Evolutionary conservation across 1,140 invertebrate species (phyloP), one percentile per base, ranked within the genome.

Genomic region (Charaxes varanes): DNA sequence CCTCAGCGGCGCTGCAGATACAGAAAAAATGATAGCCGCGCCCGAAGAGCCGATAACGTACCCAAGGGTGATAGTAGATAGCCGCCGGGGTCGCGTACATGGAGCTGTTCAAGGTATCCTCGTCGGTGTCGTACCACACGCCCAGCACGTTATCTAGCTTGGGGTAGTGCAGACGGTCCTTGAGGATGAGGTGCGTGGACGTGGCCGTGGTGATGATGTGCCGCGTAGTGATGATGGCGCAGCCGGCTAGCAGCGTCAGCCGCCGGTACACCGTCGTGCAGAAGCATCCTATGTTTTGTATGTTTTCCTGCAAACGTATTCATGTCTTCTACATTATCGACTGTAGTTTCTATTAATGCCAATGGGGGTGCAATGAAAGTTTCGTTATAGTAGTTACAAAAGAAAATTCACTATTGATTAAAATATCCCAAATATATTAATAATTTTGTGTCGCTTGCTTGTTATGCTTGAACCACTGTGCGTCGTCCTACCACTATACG

Each of bases 31-130:
- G 2, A 23, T 23, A 23, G 10, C 6, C 1, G 3, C 7, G 10
- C 7, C 7, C 21, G 8, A 2, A 22, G 2, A 3, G 2, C 7
- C 17, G 8, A 32, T 11, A 28, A 53, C 62, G 49, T 26, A 68
- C 68, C 13, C n/a, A 12, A 2, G 69, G 69, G 46, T 72, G 69
- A 28, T 64, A 72, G 24, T 69, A 63, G 19, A 72, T 65, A 3
- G 59, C 37, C 0, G 53, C 35, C 2, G 61, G 49, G 11, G 55
- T 38, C 13, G 44, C 40, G 24, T 73, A 73, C 28, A 60, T 44
- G 2, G 55, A 59, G 31, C 49, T 59, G 37, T 73, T 73, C 1
- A 5, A 38, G 4, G 4, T 16, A 6, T 57, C 19, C 0, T 10
- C 3, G 0, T 53, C 27, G 0, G 40, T 27, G 30, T 73, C 69